These are phyloP conservation scores for Actinia equina DNA, from an alignment of 64 coral and sea anemone species.

Conservation along the genomic window DNA sequence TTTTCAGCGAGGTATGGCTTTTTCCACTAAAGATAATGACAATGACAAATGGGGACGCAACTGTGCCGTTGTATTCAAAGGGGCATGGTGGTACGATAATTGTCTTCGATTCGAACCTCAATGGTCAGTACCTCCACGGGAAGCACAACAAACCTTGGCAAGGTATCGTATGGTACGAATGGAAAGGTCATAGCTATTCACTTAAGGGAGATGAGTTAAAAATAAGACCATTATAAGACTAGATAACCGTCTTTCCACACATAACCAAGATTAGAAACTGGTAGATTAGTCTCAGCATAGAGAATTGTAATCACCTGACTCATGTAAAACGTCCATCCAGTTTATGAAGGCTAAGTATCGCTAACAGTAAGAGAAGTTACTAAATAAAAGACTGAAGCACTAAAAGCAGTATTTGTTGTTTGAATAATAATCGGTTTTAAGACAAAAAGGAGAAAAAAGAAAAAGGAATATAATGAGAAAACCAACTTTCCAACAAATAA, in stretches of 20 bases:
- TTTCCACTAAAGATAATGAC: slow-evolving; percentile 30
- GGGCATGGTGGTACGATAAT: slow-evolving; percentile 2
- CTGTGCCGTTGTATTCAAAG: neutral
- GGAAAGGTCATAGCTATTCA: slow-evolving; percentile 44
- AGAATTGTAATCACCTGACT: too few relatives aligned
- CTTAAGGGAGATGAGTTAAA: slow-evolving; percentile 38
- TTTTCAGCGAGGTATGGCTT: neutral
- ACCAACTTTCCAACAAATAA: too few relatives aligned
- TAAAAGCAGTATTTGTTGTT: too few relatives aligned
- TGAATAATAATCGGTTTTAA: too few relatives aligned
- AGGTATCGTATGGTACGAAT: neutral
- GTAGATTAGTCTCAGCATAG: too few relatives aligned
- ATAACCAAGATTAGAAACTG: neutral
- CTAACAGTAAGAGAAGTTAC: too few relatives aligned
- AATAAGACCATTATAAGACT: slow-evolving; percentile 23
- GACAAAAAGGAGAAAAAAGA: too few relatives aligned
- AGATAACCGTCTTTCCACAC: neutral
- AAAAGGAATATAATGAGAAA: too few relatives aligned
- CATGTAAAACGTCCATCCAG: too few relatives aligned
- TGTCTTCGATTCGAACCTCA: slow-evolving; percentile 24
- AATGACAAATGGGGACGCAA: neutral
- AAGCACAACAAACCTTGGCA: neutral
- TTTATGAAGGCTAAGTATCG: too few relatives aligned
- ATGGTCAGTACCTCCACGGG: slow-evolving; percentile 28
- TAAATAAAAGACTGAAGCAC: too few relatives aligned